phyloP scores from a whole-genome alignment of 2,113 vertebrate species.

The Lipotes vexillifer region DNA sequence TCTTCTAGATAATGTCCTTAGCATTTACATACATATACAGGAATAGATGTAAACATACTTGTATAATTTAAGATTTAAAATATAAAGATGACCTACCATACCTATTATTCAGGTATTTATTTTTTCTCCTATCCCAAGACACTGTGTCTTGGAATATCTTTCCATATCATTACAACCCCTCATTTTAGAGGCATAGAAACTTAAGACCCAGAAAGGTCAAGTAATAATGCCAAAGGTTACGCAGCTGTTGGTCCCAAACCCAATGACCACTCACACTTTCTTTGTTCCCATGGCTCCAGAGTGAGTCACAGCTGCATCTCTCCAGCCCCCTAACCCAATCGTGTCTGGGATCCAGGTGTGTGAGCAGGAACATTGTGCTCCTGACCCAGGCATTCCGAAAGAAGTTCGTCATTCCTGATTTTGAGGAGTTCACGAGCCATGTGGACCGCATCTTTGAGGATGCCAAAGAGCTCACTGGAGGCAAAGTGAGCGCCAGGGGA shows the following conservation, averaged over 20 bases:
- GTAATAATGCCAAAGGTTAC: not conserved
- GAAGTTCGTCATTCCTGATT: slow-evolving; percentile 91
- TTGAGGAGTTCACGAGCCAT: slow-evolving; percentile 84
- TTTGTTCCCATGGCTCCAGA: not conserved
- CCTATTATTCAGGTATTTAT: not conserved
- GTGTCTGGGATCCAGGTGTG: slow-evolving; percentile 81
- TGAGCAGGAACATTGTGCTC: slow-evolving; percentile 87
- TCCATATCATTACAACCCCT: not conserved
- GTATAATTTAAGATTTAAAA: slow-evolving; percentile 4
- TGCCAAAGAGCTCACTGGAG: slow-evolving; percentile 77
- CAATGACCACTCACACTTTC: not conserved
- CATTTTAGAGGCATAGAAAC: not conserved
- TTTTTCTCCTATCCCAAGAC: slow-evolving; percentile 1
- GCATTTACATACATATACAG: not conserved
- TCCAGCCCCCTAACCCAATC: slow-evolving; percentile 34
- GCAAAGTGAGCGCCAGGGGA: slow-evolving; percentile 78
- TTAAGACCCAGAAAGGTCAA: slow-evolving; percentile 24
- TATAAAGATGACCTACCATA: not conserved
- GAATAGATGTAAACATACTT: not conserved
- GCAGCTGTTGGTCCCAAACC: not conserved
- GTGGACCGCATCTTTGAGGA: slow-evolving; percentile 86
- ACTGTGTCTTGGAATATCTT: not conserved
- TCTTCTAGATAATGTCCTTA: not conserved
- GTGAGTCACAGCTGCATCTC: slow-evolving; percentile 13
- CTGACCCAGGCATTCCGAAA: slow-evolving; percentile 89